A percentile compares a stretch with the other conserved stretches of the same genome.
Evolutionary conservation across 2,797 vertebrate genomes (phyloP).

Genomic region (Telmatherina bonti): DNA sequence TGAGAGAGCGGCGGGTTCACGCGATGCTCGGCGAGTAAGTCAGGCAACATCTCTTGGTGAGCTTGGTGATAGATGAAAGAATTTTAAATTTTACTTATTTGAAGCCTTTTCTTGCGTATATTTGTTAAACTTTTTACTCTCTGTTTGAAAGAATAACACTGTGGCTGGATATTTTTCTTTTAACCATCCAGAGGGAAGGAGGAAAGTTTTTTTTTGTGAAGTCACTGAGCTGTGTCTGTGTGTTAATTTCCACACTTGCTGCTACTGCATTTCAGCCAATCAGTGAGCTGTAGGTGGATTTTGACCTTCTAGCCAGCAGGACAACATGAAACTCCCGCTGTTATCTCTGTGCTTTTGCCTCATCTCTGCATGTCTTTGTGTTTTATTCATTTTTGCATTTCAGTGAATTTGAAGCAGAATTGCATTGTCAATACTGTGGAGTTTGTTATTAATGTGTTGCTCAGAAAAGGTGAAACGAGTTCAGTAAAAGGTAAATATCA

Average conservation of each 20-base stretch:
- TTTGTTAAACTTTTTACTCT: background rate
- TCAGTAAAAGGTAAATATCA: background rate
- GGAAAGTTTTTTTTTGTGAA: background rate
- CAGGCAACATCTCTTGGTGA: background rate
- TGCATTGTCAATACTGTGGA: background rate
- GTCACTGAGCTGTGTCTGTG: slow-evolving; percentile 40
- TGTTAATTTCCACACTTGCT: slow-evolving; percentile 46
- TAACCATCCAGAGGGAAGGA: background rate
- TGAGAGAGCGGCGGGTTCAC: slow-evolving; percentile 25
- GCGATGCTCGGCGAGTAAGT: rapidly evolving
- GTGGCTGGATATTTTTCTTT: no score
- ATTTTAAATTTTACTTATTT: background rate
- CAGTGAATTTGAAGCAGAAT: background rate
- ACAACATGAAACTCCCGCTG: slow-evolving; percentile 13
- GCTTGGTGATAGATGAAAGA: background rate
- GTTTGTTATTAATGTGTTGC: background rate
- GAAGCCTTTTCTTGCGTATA: background rate
- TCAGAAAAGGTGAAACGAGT: background rate
- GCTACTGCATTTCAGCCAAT: slow-evolving; percentile 50
- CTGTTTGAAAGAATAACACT: background rate
- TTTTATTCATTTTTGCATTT: background rate
- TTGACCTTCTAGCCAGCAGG: slow-evolving; percentile 45
- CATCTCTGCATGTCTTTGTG: slow-evolving; percentile 14
- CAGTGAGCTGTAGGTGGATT: slow-evolving; percentile 52
- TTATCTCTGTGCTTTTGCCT: slow-evolving; percentile 40